A percentile compares a stretch with the other conserved stretches of the same genome.
Conservation (phyloP, 2,888 invertebrate genomes). For the Polydrusus pterygomalis region DNA sequence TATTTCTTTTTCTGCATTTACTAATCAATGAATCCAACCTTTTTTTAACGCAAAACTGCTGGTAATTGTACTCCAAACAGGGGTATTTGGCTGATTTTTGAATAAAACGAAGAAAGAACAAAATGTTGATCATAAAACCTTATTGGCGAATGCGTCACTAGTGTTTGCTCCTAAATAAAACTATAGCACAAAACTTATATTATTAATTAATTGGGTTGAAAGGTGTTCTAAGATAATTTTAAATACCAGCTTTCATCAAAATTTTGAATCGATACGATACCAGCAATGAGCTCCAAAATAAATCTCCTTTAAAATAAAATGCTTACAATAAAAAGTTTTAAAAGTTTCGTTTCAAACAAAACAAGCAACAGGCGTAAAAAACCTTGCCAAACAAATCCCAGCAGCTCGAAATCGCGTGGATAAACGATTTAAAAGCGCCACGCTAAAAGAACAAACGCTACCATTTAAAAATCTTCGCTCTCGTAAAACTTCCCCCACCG, state of each 20-base stretch:
- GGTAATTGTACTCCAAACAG: too few relatives aligned
- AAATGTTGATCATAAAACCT: too few relatives aligned
- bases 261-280: background rate
- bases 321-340: slow-evolving; percentile 19
- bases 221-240: background rate
- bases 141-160: too few relatives aligned
- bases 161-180: too few relatives aligned
- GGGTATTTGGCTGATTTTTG: too few relatives aligned
- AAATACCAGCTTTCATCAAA: background rate
- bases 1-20: too few relatives aligned
- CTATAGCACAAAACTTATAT: too few relatives aligned
- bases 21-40: too few relatives aligned
- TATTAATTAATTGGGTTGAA: too few relatives aligned
- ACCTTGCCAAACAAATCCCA: slow-evolving; percentile 49
- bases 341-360: slow-evolving; percentile 37
- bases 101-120: too few relatives aligned
- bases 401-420: slow-evolving; percentile 36
- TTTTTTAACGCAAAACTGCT: too few relatives aligned
- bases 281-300: background rate
- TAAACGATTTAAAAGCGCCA: slow-evolving; percentile 46
- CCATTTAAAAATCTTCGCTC: slow-evolving; percentile 50
- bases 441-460: slow-evolving; percentile 43
- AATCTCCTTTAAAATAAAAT: slow-evolving; percentile 12
- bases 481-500: slow-evolving; percentile 45
- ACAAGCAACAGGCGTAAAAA: slow-evolving; percentile 52